Conservation (phyloP, 2,888 invertebrate genomes). For the Drosophila gaucha region DNA sequence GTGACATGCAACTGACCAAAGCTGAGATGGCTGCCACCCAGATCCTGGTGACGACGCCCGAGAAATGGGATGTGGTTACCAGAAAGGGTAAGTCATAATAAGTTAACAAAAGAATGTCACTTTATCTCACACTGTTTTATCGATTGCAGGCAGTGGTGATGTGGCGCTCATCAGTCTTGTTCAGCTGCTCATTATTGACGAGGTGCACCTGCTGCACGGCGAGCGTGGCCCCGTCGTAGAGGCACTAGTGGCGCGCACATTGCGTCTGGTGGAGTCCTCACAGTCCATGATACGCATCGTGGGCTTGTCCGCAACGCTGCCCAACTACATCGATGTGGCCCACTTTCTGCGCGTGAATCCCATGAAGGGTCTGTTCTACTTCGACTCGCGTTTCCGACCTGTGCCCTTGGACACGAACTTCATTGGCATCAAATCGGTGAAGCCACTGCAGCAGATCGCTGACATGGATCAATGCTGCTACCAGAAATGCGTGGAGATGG, state of each 20-base stretch:
- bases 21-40: constrained; percentile 97
- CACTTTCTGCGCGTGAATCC: constrained; percentile 97
- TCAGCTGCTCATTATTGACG: constrained; percentile 97
- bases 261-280: constrained; percentile 95
- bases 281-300: constrained; percentile 98
- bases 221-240: constrained; percentile 99
- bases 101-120: not conserved
- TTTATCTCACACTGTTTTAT: not conserved
- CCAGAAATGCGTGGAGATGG: constrained; percentile 94
- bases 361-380: constrained; percentile 95
- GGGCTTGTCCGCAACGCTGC: constrained; percentile 97
- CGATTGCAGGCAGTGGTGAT: constrained; percentile 89
- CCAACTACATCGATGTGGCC: constrained; percentile 98
- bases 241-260: constrained; percentile 96
- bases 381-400: constrained; percentile 96
- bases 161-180: constrained; percentile 95
- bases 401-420: constrained; percentile 97
- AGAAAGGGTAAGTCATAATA: constrained; percentile 88
- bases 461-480: constrained; percentile 97
- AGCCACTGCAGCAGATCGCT: constrained; percentile 87
- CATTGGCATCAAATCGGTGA: constrained; percentile 91
- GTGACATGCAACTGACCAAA: constrained; percentile 98
- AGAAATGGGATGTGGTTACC: constrained; percentile 99
- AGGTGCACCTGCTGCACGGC: constrained; percentile 98
- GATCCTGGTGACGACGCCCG: constrained; percentile 99